Base-by-base conservation (phyloP, 2,888 invertebrate species). In the Agonopterix alstromeriana region DNA sequence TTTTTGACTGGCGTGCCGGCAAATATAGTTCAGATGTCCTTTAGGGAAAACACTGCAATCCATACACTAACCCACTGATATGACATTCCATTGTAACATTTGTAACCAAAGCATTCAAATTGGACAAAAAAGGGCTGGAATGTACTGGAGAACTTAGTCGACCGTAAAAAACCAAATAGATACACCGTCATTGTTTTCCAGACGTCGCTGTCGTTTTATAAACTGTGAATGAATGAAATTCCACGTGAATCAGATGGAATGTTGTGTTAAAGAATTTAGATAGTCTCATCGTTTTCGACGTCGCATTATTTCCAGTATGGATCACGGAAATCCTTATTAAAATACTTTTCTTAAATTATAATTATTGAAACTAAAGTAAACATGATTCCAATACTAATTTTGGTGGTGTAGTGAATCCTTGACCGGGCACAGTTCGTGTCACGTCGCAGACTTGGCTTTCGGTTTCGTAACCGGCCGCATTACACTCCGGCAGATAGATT, bases 401-500 rank as follows among this genome's bases (percentile, higher is more conserved):
- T 27, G 11, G 41, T 35, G 54, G 51, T 57, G 51, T 56, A 55
- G 53, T 50, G 53, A 53, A 70, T 67, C 80, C 48, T 48, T 48
- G 48, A 48, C 45, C 50, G 43, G 45, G 27, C 46, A 78, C 79
- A 61, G 73, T 54, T 68, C 65, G 70, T 72, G 73, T 73, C 78
- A 73, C 71, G 67, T 69, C 64, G 70, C 69, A 64, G 65, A 64
- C 63, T 63, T 65, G 62, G 70, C 70, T 27, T 27, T 77, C 70
- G 70, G 71, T 85, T 83, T 82, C 80, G 78, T 73, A 82, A 82
- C 61, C 56, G 49, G 58, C 69, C 62, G 64, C 68, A 70, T 65
- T 71, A 65, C 72, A 68, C 72, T 64, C 67, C 58, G 60, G 55
- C 50, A 55, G 48, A 70, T 75, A 76, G 72, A 78, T 82, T 80